These are phyloP conservation scores for Paratilapia polleni DNA, from an alignment of 2,113 vertebrate species.

Conservation along the genomic window DNA sequence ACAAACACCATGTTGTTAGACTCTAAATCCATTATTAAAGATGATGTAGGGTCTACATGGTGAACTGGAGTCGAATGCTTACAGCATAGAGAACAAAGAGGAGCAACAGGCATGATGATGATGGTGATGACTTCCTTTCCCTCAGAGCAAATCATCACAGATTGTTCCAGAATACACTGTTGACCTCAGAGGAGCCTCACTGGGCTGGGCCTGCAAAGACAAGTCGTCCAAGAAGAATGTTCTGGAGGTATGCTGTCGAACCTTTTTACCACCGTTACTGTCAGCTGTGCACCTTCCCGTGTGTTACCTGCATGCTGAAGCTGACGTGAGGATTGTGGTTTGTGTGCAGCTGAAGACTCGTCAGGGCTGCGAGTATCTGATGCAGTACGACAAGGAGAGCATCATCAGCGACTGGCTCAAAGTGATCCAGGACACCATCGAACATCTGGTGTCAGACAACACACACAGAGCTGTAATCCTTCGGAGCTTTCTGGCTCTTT, in stretches of 20 bases:
- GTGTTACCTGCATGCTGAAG: not conserved
- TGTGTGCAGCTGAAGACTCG: conserved; percentile 86
- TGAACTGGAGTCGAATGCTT: too few relatives aligned
- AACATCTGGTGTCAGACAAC: conserved; percentile 77
- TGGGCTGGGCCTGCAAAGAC: conserved; percentile 87
- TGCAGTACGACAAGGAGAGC: conserved; percentile 93
- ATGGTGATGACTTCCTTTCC: not conserved
- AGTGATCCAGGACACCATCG: conserved; percentile 84
- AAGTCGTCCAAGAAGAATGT: conserved; percentile 97
- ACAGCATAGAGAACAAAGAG: too few relatives aligned
- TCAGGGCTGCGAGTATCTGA: conserved; percentile 90
- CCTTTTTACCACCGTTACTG: conserved; percentile 5
- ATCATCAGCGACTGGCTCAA: conserved; percentile 89
- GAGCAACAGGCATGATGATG: not conserved
- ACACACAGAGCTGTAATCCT: not conserved
- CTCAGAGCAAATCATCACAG: conserved; percentile 85
- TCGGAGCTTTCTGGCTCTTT: not conserved
- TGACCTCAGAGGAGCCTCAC: conserved; percentile 84
- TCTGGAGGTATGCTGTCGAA: conserved; percentile 82
- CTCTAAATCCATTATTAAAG: too few relatives aligned
- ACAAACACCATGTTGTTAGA: too few relatives aligned
- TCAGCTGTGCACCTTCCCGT: not conserved
- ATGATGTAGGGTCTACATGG: too few relatives aligned
- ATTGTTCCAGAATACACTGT: conserved; percentile 89
- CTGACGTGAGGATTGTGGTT: not conserved